Percentiles rank a stretch among this genome's conserved stretches.
Evolutionary conservation across 2,797 vertebrate genomes (phyloP).

Genomic region (Lagorchestes hirsutus): DNA sequence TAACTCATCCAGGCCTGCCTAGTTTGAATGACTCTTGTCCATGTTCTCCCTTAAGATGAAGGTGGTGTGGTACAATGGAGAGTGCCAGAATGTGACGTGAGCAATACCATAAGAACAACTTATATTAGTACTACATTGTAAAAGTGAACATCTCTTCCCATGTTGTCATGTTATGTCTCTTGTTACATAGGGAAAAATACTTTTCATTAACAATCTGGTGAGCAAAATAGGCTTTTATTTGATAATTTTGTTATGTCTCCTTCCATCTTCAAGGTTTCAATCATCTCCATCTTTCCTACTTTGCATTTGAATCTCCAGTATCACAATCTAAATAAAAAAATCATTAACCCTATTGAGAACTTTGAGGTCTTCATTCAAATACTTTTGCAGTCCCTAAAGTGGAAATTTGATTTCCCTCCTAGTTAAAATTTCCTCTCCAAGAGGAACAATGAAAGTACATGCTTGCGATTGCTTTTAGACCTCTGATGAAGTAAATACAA

Average conservation of each 20-base stretch:
- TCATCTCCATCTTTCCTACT: conserved; percentile 64
- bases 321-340: conserved; percentile 75
- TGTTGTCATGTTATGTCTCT: not conserved
- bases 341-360: conserved; percentile 78
- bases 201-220: conserved; percentile 82
- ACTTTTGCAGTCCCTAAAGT: conserved; percentile 73
- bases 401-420: conserved; percentile 74
- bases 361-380: conserved; percentile 67
- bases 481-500: conserved; percentile 78
- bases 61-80: not conserved
- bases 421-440: conserved; percentile 75
- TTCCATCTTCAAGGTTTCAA: conserved; percentile 62
- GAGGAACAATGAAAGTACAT: conserved; percentile 75
- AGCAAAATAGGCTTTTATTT: conserved; percentile 82
- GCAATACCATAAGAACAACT: not conserved
- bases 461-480: conserved; percentile 78
- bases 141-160: not conserved
- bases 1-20: not conserved
- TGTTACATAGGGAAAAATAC: conserved; percentile 72
- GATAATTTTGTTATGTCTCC: conserved; percentile 72
- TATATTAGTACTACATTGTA: not conserved
- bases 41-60: not conserved
- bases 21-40: not conserved
- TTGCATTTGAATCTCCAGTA: conserved; percentile 60
- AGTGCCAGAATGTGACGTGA: not conserved